These are phyloP conservation scores for Sebastes minor DNA, from an alignment of 2,797 vertebrate genomes.

Conservation along the genomic window DNA sequence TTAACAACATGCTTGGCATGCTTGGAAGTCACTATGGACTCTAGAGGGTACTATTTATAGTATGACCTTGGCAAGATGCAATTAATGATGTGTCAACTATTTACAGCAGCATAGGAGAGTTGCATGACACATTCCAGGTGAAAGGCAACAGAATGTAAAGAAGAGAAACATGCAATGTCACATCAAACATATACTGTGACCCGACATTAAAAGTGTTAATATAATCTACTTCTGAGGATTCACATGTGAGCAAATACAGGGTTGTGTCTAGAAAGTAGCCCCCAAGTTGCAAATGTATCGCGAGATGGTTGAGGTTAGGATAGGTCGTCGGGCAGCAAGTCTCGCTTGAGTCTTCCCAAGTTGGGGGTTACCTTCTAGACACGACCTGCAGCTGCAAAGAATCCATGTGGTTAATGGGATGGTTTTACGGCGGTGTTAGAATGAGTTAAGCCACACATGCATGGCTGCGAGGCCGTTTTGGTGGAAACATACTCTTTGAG, in stretches of 20 bases:
- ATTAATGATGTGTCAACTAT: conserved; percentile 67
- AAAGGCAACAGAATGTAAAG: conserved; percentile 36
- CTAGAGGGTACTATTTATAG: conserved; percentile 73
- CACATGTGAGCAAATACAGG: conserved; percentile 1
- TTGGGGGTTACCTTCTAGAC: too few species aligned
- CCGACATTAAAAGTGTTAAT: conserved; percentile 16
- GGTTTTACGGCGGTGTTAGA: conserved; percentile 47
- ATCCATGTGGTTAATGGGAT: conserved; percentile 50
- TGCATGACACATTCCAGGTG: conserved; percentile 31
- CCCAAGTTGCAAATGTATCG: too few species aligned
- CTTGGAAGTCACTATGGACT: conserved; percentile 68
- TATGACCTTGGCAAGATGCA: conserved; percentile 65
- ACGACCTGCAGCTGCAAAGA: conserved; percentile 9
- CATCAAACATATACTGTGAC: conserved; percentile 5
- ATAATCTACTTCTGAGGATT: conserved; percentile 6
- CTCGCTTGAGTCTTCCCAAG: too few species aligned
- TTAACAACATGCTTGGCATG: conserved; percentile 80
- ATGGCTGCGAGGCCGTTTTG: conserved; percentile 56
- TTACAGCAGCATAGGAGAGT: conserved; percentile 28
- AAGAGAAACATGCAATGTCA: conserved; percentile 63
- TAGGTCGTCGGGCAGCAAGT: too few species aligned
- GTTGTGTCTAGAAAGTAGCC: too few species aligned
- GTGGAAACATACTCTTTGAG: conserved; percentile 85
- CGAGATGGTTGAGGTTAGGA: not conserved
- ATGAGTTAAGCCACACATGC: conserved; percentile 71